Percentiles rank a stretch among this genome's conserved stretches.
phyloP scores from a whole-genome alignment of 1,140 invertebrate genomes.

The Penaeus chinensis region DNA sequence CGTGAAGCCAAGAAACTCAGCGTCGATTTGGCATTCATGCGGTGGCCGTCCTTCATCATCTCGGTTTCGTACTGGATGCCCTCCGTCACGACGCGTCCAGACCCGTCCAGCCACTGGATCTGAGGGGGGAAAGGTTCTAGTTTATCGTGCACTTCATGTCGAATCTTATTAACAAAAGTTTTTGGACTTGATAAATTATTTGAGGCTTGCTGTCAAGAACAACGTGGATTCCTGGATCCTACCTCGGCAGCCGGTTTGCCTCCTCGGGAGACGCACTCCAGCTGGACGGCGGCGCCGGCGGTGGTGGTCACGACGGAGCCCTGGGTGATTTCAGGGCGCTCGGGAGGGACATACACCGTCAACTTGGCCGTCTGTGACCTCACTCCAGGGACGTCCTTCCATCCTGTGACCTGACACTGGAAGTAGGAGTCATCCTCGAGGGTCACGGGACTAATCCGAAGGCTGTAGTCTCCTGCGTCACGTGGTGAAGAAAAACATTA shows the following conservation, averaged over 20 bases:
- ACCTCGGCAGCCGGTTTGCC: slow-evolving; percentile 70
- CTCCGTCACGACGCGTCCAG: background rate
- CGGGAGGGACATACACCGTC: slow-evolving; percentile 89
- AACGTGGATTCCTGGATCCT: slow-evolving; percentile 38
- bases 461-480: slow-evolving; percentile 64
- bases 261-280: slow-evolving; percentile 69
- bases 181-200: background rate
- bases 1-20: slow-evolving; percentile 41
- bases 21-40: slow-evolving; percentile 6
- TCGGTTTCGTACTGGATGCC: background rate
- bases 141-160: background rate
- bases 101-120: slow-evolving; percentile 14
- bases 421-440: slow-evolving; percentile 72
- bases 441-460: slow-evolving; percentile 70
- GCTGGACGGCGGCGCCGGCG: slow-evolving; percentile 67
- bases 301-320: slow-evolving; percentile 66
- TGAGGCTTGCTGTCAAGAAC: background rate
- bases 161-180: background rate
- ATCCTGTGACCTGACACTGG: slow-evolving; percentile 71
- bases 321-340: slow-evolving; percentile 69
- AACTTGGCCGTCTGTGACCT: slow-evolving; percentile 68
- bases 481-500: background rate
- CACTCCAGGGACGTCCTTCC: slow-evolving; percentile 18
- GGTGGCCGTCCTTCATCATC: slow-evolving; percentile 13
- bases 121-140: background rate